Conservation (phyloP, 2,113 vertebrate genomes). For the Rhombomys opimus region DNA sequence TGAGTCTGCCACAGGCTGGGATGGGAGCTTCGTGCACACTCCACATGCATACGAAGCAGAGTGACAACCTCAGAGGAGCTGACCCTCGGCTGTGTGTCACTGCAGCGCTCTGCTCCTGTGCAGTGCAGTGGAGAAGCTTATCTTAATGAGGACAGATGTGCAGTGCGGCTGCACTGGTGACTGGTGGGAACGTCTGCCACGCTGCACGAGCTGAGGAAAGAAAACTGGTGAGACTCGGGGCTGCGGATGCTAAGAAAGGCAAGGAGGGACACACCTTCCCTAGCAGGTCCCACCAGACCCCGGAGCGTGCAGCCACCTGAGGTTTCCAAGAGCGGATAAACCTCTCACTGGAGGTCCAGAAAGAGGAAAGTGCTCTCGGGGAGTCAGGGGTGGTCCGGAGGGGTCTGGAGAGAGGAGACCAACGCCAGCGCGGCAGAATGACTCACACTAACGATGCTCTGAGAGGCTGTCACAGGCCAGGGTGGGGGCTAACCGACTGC, state of each 20-base stretch:
- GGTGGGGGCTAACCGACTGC: neutral
- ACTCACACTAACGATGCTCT: neutral
- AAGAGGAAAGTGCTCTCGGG: neutral
- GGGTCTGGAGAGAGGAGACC: neutral
- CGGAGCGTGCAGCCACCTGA: neutral
- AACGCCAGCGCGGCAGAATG: no score
- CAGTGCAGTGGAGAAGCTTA: neutral
- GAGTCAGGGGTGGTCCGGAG: neutral
- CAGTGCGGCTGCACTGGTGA: no score
- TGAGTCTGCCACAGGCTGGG: no score
- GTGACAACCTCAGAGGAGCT: neutral
- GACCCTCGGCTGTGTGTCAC: neutral
- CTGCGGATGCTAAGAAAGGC: neutral
- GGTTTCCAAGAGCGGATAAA: neutral
- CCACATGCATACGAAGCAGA: no score
- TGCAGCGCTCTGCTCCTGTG: neutral
- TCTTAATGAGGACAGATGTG: neutral
- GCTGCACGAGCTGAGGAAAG: neutral
- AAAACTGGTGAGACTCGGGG: neutral
- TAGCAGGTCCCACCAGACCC: neutral
- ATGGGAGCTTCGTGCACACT: no score
- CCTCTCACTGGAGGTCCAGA: neutral
- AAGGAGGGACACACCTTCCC: neutral
- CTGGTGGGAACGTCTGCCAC: neutral
- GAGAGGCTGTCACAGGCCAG: accelerated